phyloP scores from a whole-genome alignment of 2,797 vertebrate species.

The Helostoma temminkii region DNA sequence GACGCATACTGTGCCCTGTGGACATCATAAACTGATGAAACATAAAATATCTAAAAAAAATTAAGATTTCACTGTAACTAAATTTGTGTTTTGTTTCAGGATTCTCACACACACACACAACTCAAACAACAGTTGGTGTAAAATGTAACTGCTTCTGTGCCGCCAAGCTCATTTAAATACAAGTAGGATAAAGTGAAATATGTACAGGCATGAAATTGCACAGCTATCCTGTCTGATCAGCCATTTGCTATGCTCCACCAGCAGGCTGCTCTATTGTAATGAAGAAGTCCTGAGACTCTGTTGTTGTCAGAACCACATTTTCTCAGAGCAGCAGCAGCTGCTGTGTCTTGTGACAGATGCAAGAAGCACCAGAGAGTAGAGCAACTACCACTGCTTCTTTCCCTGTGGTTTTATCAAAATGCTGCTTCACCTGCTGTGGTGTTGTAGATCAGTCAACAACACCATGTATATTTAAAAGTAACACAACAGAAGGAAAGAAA shows the following conservation, averaged over 20 bases:
- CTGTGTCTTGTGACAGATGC: slow-evolving; percentile 81
- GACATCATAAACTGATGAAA: slow-evolving; percentile 36
- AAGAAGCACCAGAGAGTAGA: slow-evolving; percentile 70
- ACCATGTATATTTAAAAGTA: background rate
- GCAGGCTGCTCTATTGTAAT: slow-evolving; percentile 71
- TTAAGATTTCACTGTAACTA: background rate
- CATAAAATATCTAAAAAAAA: slow-evolving; percentile 21
- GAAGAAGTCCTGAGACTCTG: slow-evolving; percentile 75
- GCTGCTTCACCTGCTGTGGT: slow-evolving; percentile 42
- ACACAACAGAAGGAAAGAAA: background rate
- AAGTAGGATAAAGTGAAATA: slow-evolving; percentile 38
- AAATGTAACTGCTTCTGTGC: slow-evolving; percentile 4
- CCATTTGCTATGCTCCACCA: slow-evolving; percentile 61
- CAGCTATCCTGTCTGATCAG: slow-evolving; percentile 58
- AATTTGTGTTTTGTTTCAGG: background rate
- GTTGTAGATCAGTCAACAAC: slow-evolving; percentile 9
- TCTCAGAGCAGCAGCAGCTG: slow-evolving; percentile 85
- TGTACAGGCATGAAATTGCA: slow-evolving; percentile 71
- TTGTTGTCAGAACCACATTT: slow-evolving; percentile 78
- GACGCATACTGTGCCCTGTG: slow-evolving; percentile 57
- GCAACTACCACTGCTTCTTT: slow-evolving; percentile 26
- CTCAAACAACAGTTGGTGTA: background rate
- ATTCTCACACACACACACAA: background rate
- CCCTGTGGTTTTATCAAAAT: slow-evolving; percentile 24
- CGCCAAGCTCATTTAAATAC: slow-evolving; percentile 58